Conservation (phyloP, 1,140 invertebrate species). For the Batillaria attramentaria region DNA sequence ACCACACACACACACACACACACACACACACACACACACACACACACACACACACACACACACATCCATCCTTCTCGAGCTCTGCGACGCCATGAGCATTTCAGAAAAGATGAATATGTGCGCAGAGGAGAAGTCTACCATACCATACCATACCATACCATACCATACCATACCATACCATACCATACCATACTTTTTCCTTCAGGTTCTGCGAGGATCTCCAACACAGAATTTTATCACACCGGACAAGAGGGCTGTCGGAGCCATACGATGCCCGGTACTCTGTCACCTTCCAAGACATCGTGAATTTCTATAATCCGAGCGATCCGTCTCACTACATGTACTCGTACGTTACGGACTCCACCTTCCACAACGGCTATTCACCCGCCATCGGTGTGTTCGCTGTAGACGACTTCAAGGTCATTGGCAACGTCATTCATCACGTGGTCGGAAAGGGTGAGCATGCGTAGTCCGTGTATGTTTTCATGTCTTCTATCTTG, state of each 20-base stretch:
- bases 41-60: background rate
- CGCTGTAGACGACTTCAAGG: conserved; percentile 41
- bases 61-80: background rate
- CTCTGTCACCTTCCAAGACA: conserved; percentile 55
- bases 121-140: background rate
- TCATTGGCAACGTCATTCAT: conserved; percentile 55
- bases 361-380: conserved; percentile 57
- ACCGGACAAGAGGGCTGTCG: conserved; percentile 63
- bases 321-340: conserved; percentile 4
- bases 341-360: conserved; percentile 52
- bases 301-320: conserved; percentile 36
- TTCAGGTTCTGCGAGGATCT: conserved; percentile 58
- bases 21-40: background rate
- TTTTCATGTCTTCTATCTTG: no score
- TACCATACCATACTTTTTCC: background rate
- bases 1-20: background rate
- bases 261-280: conserved; percentile 58
- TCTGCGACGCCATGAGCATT: background rate
- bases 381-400: conserved; percentile 61
- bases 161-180: background rate
- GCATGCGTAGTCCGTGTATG: no score
- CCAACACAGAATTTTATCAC: conserved; percentile 58
- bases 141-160: background rate
- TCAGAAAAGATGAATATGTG: background rate
- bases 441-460: conserved; percentile 52